Evolutionary conservation across 1,140 invertebrate genomes (phyloP), one percentile per base, ranked within the genome.

Genomic region (Drosophila arizonae): DNA sequence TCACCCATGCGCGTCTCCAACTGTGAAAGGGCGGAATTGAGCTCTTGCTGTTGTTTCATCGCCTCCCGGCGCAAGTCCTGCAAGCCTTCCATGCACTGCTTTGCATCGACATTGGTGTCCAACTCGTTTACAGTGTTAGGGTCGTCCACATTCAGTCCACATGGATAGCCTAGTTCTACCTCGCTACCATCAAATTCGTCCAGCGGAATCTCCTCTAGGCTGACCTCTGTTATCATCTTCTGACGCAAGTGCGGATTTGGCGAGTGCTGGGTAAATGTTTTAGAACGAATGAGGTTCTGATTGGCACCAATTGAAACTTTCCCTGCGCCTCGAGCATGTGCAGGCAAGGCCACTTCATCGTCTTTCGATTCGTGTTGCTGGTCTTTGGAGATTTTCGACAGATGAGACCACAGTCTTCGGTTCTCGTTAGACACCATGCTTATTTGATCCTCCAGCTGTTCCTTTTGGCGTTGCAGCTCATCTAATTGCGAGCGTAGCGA

Each of bases 381-480:
- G 11, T 93, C 93, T 87, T 94, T 93, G 1, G 93, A 95, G 46
- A 96, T 91, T 85, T 93, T 92, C 1, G 94, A 94, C 28, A 97
- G 92, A 81, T 94, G 94, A 55, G 93, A 94, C 96, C 96, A 97
- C 21, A 97, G 91, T 66, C 95, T 94, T 81, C 95, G 94, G 91
- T 96, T 97, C 92, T 97, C 96, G 79, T 94, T 94, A 1, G 95
- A 94, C 8, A 97, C 95, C 95, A 96, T 96, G 72, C 94, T 94
- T 46, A 96, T 93, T 79, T 96, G 95, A 90, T 96, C 94, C 68
- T 94, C 93, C 6, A 96, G 88, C 81, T 96, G 95, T 4, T 94
- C 94, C 76, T 96, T 96, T 84, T 96, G 95, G 81, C 95, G 95
- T 24, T 93, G 94, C 67, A 96, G 90, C 65, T 95, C 93, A 48